Conservation (phyloP, 2,797 vertebrate species). For the Neoniphon sammara region DNA sequence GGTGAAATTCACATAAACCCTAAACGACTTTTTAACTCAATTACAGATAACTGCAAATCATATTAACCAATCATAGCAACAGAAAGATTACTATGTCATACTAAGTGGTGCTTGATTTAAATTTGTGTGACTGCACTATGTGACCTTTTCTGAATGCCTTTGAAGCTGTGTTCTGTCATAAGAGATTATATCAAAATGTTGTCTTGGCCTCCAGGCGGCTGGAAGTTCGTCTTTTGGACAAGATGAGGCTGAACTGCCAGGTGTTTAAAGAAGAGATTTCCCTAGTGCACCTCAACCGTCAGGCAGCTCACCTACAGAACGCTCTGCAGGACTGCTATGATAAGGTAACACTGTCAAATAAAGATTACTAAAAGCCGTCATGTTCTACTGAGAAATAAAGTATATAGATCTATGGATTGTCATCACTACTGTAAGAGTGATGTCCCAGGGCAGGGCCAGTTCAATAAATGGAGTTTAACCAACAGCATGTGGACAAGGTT, state of each 20-base stretch:
- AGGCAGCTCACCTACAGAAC: slow-evolving; percentile 71
- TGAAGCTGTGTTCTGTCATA: neutral
- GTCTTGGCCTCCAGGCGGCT: slow-evolving; percentile 68
- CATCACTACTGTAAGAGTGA: slow-evolving; percentile 12
- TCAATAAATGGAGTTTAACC: slow-evolving; percentile 34
- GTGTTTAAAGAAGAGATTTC: slow-evolving; percentile 84
- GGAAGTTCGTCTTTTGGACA: slow-evolving; percentile 77
- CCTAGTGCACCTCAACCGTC: slow-evolving; percentile 78
- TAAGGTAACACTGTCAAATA: slow-evolving; percentile 53
- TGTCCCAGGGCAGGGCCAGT: neutral
- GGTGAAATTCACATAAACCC: neutral
- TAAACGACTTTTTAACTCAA: neutral
- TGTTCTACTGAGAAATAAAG: too few species aligned
- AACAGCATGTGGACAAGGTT: slow-evolving; percentile 66
- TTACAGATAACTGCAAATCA: neutral
- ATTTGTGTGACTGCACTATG: neutral
- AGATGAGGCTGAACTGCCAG: slow-evolving; percentile 80
- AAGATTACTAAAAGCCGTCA: neutral
- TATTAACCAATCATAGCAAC: neutral
- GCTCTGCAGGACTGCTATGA: slow-evolving; percentile 61
- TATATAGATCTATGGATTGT: neutral
- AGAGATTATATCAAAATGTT: neutral
- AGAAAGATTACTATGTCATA: neutral
- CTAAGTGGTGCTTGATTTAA: neutral
- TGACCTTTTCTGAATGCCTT: neutral